Evolutionary conservation across 2,113 vertebrate genomes (phyloP).

Genomic region (Datnioides undecimradiatus): DNA sequence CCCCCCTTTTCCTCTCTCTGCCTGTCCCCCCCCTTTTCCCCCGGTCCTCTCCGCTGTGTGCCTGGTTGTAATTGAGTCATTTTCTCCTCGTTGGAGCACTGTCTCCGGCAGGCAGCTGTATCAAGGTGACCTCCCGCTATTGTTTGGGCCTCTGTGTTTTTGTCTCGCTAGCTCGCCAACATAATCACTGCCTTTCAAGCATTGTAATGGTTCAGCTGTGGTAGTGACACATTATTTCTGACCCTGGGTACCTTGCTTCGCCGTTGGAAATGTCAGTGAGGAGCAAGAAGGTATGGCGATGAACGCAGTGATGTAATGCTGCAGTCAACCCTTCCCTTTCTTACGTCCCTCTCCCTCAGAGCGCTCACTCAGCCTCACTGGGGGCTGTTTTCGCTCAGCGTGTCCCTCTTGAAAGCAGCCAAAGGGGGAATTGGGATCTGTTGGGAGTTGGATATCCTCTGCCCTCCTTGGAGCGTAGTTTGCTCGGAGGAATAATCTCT

Average conservation of each 20-base stretch:
- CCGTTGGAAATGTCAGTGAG: conserved; percentile 64
- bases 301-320: conserved; percentile 68
- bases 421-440: conserved; percentile 10
- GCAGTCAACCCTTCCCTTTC: conserved; percentile 55
- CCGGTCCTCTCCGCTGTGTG: conserved; percentile 23
- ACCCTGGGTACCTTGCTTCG: conserved; percentile 56
- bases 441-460: conserved; percentile 25
- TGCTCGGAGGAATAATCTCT: conserved; percentile 61
- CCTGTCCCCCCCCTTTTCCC: conserved; percentile 3
- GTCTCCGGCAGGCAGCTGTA: conserved; percentile 74
- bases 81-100: conserved; percentile 65
- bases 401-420: conserved; percentile 41
- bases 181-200: conserved; percentile 76
- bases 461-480: conserved; percentile 29
- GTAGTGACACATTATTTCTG: conserved; percentile 64
- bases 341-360: conserved; percentile 15
- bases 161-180: conserved; percentile 66
- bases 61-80: conserved; percentile 80
- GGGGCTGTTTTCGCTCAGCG: conserved; percentile 17
- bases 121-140: conserved; percentile 81
- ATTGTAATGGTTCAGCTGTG: conserved; percentile 63
- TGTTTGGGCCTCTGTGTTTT: conserved; percentile 74
- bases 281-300: conserved; percentile 21
- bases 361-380: conserved; percentile 10
- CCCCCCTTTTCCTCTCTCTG: conserved; percentile 2